Base-by-base conservation (phyloP, 1,140 invertebrate species). In the Ips typographus region DNA sequence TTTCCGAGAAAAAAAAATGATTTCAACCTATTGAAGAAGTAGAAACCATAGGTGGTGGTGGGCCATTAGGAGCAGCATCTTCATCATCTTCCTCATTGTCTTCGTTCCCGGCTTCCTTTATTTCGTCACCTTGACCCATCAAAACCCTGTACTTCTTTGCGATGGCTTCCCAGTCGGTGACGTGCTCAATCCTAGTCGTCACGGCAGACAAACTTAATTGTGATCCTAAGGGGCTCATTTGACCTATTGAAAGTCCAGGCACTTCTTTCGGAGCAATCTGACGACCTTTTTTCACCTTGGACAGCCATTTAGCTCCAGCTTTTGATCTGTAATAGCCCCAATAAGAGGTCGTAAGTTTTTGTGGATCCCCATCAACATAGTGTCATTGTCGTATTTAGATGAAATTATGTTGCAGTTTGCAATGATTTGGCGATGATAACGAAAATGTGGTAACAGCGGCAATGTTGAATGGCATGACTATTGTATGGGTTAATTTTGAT, bases 111-210 rank as follows among this genome's bases (percentile, higher is more conserved):
- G 84, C 85, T 6, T 84, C 76, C 2, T 80, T 77, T 1, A 85
- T 82, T 44, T 88, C 87, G 51, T 88, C 85, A 3, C 86, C 81
- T 60, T 88, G 87, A 4, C 92, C 89, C 77, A 89, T 88, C 1
- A 95, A 82, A 0, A 89, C 88, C n/a, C 93, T 85, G 78, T 95
- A 96, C 76, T 94, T 94, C 79, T 92, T 92, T 4, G 93, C 90
- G 40, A 96, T 95, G 1, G 88, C 83, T 72, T 93, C 90, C 94
- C 94, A 96, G 78, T 96, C 94, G 2, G 93, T 90, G 0, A 96
- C 93, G 74, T 93, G 94, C 79, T 96, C 94, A 66, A 96, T 94
- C 69, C 90, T 85, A 8, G 86, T 90, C 40, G 82, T 82, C 67
- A 81, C 80, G 63, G 84, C 80, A 73, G 87, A 86, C 77, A 94